phyloP scores from a whole-genome alignment of 2,113 vertebrate genomes.

The Gobius niger region DNA sequence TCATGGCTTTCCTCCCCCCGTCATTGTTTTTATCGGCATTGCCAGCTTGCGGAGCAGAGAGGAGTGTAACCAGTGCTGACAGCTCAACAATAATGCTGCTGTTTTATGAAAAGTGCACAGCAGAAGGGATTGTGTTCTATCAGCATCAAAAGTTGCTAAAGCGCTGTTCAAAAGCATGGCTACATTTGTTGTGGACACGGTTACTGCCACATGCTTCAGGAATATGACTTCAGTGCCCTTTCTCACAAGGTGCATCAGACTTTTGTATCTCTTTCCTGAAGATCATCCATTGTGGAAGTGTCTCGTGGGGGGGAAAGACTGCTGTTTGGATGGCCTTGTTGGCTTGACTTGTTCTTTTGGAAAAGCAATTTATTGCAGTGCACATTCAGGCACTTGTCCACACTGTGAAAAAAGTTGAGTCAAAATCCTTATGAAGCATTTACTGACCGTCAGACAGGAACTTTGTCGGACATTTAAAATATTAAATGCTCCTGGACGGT shows the following conservation, averaged over 20 bases:
- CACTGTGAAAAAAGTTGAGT: constrained; percentile 26
- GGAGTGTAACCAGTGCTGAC: neutral
- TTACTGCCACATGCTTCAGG: constrained; percentile 8
- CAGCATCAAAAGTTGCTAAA: constrained; percentile 20
- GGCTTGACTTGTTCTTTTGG: constrained; percentile 10
- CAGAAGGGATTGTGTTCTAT: constrained; percentile 16
- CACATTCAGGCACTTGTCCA: constrained; percentile 32
- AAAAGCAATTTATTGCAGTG: constrained; percentile 13
- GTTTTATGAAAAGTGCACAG: constrained; percentile 25
- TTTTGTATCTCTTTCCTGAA: constrained; percentile 21
- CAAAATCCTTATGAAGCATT: constrained; percentile 24
- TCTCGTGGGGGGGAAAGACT: constrained; percentile 34
- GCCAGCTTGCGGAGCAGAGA: constrained; percentile 8
- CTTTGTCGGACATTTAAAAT: neutral
- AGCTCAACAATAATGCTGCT: constrained; percentile 9
- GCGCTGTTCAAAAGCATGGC: constrained; percentile 29
- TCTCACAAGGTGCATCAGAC: constrained; percentile 33
- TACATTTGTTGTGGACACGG: constrained; percentile 21
- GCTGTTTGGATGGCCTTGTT: constrained; percentile 14
- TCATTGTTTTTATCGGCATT: constrained; percentile 17
- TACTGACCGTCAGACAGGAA: constrained; percentile 8
- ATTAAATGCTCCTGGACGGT: neutral
- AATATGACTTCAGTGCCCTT: constrained; percentile 37
- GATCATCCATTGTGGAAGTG: constrained; percentile 18
- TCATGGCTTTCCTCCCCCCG: constrained; percentile 2